A percentile compares a stretch with the other conserved stretches of the same genome.
Conservation (phyloP, 2,113 vertebrate genomes). For the Girardinichthys multiradiatus region DNA sequence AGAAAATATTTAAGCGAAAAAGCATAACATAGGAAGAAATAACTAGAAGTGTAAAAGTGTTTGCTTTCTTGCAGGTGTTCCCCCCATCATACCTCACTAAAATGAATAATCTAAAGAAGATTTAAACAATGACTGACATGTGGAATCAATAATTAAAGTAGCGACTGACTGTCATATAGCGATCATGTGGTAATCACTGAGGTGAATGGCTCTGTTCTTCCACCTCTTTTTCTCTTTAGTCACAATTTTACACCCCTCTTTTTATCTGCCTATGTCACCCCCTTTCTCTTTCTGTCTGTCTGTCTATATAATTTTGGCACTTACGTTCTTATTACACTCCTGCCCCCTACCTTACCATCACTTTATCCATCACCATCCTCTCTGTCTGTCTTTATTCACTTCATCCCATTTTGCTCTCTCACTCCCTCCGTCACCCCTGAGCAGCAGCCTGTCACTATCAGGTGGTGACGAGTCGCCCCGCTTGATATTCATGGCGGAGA, state of each 20-base stretch:
- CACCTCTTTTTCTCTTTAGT: slow-evolving; percentile 24
- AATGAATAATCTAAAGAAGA: slow-evolving; percentile 88
- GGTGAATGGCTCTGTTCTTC: slow-evolving; percentile 55
- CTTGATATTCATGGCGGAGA: slow-evolving; percentile 91
- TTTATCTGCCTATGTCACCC: slow-evolving; percentile 6
- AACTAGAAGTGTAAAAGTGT: background rate
- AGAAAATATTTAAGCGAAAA: background rate
- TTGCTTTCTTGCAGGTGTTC: background rate
- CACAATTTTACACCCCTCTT: slow-evolving; percentile 30
- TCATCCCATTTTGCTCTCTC: slow-evolving; percentile 22
- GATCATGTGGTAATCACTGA: slow-evolving; percentile 84
- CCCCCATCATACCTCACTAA: slow-evolving; percentile 77
- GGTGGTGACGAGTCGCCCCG: slow-evolving; percentile 85
- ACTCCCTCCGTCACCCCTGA: slow-evolving; percentile 39
- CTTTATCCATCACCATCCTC: slow-evolving; percentile 21
- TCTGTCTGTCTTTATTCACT: slow-evolving; percentile 26
- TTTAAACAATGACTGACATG: slow-evolving; percentile 90
- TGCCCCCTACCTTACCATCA: slow-evolving; percentile 35
- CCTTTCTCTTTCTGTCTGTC: slow-evolving; percentile 20
- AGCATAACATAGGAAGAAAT: slow-evolving; percentile 28
- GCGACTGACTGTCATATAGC: slow-evolving; percentile 81
- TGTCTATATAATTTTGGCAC: slow-evolving; percentile 58
- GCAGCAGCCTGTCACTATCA: slow-evolving; percentile 79
- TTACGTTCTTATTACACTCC: slow-evolving; percentile 39
- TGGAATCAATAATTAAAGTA: slow-evolving; percentile 92